Evolutionary conservation across 2,888 invertebrate species (phyloP), one percentile per base, ranked within the genome.

Genomic region (Amaurobius ferox): DNA sequence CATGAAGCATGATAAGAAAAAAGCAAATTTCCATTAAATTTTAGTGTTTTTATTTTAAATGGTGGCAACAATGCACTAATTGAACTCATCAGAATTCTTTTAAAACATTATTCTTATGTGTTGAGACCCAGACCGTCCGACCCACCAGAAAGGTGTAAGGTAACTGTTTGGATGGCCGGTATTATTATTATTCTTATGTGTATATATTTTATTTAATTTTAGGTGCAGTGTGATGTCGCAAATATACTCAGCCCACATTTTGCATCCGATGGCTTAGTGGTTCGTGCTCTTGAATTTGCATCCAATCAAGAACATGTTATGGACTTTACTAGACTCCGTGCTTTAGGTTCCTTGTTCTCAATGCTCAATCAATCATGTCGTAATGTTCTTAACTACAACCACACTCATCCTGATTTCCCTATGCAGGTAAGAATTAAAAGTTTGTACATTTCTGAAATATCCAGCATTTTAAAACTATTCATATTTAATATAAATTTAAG

Each of bases 241-340:
- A 93, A 94, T 88, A 94, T 97, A 87, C 92, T 99, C 71, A 95
- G 95, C 90, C 95, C 96, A 0, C 95, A 95, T 91, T 96, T 99
- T 91, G 94, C 95, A 19, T 95, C 96, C 0, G 98, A 98, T 91
- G 98, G 98, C 28, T 93, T 99, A 62, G 97, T 99, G 3, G 96
- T 97, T 55, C 95, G 96, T 89, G 96, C 97, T 90, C 35, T 86
- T 88, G 98, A 99, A 90, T 97, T 96, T 90, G 97, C 98, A 0
- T 95, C 95, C 91, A 94, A 94, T 32, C 96, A 97, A 90, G 99
- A 99, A 90, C 99, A 99, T 91, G 91, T 99, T 70, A 99, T 99
- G 99, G 99, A 99, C 93, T 99, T 99, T 91, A 99, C 99, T 0
- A 94, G 98, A n/a, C 94, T 99, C 88, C 93, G 99, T 79, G 98